A percentile compares a stretch with the other conserved stretches of the same genome.
Conservation (phyloP, 2,888 invertebrate genomes). For the Opisthograptis luteolata region DNA sequence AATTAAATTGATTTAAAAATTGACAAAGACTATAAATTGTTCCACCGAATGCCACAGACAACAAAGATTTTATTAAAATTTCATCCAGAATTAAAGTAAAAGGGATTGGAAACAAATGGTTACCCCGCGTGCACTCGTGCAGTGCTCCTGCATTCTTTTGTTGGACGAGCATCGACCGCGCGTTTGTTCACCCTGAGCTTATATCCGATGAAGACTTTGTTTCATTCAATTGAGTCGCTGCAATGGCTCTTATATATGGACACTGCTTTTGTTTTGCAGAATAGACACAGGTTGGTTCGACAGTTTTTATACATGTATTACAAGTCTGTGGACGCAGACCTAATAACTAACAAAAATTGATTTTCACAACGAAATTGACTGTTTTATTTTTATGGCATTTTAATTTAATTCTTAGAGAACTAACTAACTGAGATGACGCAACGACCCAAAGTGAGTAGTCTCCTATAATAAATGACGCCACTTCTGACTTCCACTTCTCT, state of each 20-base stretch:
- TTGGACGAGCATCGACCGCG: slow-evolving; percentile 33
- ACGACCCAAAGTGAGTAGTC: no score
- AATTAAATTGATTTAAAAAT: no score
- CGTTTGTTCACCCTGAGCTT: slow-evolving; percentile 36
- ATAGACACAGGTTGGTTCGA: background rate
- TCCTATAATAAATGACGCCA: no score
- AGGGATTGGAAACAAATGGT: slow-evolving; percentile 28
- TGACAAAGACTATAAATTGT: no score
- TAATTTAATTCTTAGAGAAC: no score
- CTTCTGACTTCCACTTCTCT: no score
- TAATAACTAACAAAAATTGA: no score
- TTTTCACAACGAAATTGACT: no score
- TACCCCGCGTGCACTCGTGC: slow-evolving; percentile 20
- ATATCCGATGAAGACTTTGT: slow-evolving; percentile 35
- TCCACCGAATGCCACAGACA: background rate
- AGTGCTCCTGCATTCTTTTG: slow-evolving; percentile 30
- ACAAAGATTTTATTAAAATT: slow-evolving; percentile 19
- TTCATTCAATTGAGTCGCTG: slow-evolving; percentile 34
- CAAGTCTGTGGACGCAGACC: no score
- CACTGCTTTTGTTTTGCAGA: slow-evolving; percentile 3
- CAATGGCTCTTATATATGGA: slow-evolving; percentile 19
- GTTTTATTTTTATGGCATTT: no score
- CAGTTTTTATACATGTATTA: background rate
- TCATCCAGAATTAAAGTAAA: slow-evolving; percentile 21
- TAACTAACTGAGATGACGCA: no score